Evolutionary conservation across 2,113 vertebrate genomes (phyloP).

Genomic region (Bagarius yarrelli): DNA sequence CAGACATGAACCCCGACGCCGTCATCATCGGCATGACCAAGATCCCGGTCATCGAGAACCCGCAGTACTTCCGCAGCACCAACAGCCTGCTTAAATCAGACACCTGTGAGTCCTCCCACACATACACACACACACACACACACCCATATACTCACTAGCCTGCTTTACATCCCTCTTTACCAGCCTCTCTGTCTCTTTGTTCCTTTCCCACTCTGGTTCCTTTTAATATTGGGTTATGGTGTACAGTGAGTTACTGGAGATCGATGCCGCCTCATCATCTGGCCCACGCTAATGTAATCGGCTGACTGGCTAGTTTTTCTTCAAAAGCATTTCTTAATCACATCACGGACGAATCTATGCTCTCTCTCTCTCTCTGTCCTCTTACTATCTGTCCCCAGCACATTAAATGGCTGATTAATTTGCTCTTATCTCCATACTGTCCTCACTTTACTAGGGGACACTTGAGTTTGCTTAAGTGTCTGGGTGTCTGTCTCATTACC

Average conservation of each 20-base stretch:
- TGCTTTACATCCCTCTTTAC: slow-evolving; percentile 21
- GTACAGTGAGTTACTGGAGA: slow-evolving; percentile 63
- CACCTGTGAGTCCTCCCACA: slow-evolving; percentile 77
- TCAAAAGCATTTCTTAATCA: slow-evolving; percentile 73
- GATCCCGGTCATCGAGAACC: slow-evolving; percentile 89
- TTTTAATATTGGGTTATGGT: slow-evolving; percentile 64
- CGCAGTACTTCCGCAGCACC: slow-evolving; percentile 86
- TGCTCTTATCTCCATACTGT: slow-evolving; percentile 42
- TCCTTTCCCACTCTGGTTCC: slow-evolving; percentile 42
- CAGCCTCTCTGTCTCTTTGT: slow-evolving; percentile 27
- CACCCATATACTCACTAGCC: neutral
- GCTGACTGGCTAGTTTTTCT: slow-evolving; percentile 70
- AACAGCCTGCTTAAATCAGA: slow-evolving; percentile 83
- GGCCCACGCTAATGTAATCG: slow-evolving; percentile 69
- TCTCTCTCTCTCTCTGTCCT: slow-evolving; percentile 21
- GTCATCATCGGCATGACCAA: slow-evolving; percentile 90
- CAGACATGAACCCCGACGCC: slow-evolving; percentile 82
- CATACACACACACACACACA: slow-evolving; percentile 12
- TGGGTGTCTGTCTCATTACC: neutral
- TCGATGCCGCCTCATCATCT: slow-evolving; percentile 68
- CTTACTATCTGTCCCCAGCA: slow-evolving; percentile 30
- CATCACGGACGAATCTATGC: slow-evolving; percentile 67
- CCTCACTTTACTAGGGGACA: slow-evolving; percentile 47
- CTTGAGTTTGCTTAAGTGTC: slow-evolving; percentile 15
- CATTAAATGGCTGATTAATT: slow-evolving; percentile 43